Evolutionary conservation across 2,797 vertebrate genomes (phyloP).

Genomic region (Molothrus aeneus): DNA sequence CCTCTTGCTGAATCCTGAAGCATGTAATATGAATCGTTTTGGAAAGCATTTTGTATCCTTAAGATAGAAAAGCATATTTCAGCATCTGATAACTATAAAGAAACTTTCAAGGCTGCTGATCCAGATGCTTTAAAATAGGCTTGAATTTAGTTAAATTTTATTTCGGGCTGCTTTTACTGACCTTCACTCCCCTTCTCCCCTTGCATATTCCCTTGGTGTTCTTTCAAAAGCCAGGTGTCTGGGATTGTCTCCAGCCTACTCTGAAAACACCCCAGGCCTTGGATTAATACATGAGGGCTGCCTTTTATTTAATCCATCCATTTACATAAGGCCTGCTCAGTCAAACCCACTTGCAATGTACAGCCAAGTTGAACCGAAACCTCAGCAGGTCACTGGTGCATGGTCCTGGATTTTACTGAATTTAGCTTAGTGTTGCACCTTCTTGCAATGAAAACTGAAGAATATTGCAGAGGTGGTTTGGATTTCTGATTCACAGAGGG

Average conservation of each 20-base stretch:
- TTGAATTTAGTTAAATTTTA: slow-evolving; percentile 65
- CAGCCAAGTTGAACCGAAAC: slow-evolving; percentile 61
- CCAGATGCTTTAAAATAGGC: slow-evolving; percentile 51
- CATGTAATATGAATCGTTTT: not conserved
- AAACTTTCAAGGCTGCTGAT: slow-evolving; percentile 52
- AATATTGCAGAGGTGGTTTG: not conserved
- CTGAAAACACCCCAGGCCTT: slow-evolving; percentile 78
- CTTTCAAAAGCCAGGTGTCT: slow-evolving; percentile 85
- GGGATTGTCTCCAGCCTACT: slow-evolving; percentile 79
- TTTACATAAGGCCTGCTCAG: slow-evolving; percentile 79
- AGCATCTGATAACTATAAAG: slow-evolving; percentile 49
- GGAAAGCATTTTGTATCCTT: slow-evolving; percentile 9
- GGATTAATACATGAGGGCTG: slow-evolving; percentile 68
- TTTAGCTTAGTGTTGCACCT: not conserved
- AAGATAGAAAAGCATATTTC: slow-evolving; percentile 27
- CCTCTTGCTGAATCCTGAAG: slow-evolving; percentile 16
- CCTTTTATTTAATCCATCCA: slow-evolving; percentile 70
- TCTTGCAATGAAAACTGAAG: not conserved
- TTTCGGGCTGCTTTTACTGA: slow-evolving; percentile 63
- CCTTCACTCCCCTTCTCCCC: slow-evolving; percentile 9
- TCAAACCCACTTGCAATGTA: slow-evolving; percentile 62
- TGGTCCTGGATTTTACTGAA: slow-evolving; percentile 41
- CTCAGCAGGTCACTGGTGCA: slow-evolving; percentile 50
- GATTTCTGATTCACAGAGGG: not conserved
- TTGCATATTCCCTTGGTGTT: slow-evolving; percentile 76